Conservation (phyloP, 2,888 invertebrate genomes). For the Plebejus argus region DNA sequence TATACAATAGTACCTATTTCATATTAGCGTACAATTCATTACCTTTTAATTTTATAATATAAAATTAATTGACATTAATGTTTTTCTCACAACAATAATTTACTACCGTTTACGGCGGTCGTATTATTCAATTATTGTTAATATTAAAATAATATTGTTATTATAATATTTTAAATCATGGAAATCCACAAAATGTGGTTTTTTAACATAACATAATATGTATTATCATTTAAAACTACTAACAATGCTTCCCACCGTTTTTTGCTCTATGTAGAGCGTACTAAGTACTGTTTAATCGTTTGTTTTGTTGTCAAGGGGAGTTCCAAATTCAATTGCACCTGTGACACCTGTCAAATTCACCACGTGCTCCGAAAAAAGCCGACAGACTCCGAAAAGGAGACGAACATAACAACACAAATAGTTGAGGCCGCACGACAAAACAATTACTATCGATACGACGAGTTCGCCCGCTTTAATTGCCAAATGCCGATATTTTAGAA, state of each 20-base stretch:
- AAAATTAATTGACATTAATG: background rate
- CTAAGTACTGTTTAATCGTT: background rate
- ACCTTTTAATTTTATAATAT: background rate
- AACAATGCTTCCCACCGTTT: background rate
- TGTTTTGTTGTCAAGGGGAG: background rate
- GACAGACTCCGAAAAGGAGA: conserved; percentile 54
- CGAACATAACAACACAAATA: conserved; percentile 68
- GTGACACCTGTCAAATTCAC: conserved; percentile 62
- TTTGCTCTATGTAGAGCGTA: background rate
- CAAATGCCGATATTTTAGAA: conserved; percentile 38
- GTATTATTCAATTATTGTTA: background rate
- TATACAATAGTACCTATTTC: no score
- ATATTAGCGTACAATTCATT: no score
- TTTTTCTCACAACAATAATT: background rate
- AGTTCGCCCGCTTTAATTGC: conserved; percentile 40
- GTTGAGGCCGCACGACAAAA: conserved; percentile 59
- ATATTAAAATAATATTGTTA: background rate
- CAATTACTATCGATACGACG: conserved; percentile 52
- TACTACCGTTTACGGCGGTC: background rate
- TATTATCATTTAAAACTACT: background rate
- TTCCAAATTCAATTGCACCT: conserved; percentile 50
- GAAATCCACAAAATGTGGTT: background rate
- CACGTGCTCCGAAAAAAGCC: conserved; percentile 68
- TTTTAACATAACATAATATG: background rate
- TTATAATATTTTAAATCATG: background rate